Evolutionary conservation across 1,140 invertebrate genomes (phyloP).

Genomic region (Drosophila simulans): DNA sequence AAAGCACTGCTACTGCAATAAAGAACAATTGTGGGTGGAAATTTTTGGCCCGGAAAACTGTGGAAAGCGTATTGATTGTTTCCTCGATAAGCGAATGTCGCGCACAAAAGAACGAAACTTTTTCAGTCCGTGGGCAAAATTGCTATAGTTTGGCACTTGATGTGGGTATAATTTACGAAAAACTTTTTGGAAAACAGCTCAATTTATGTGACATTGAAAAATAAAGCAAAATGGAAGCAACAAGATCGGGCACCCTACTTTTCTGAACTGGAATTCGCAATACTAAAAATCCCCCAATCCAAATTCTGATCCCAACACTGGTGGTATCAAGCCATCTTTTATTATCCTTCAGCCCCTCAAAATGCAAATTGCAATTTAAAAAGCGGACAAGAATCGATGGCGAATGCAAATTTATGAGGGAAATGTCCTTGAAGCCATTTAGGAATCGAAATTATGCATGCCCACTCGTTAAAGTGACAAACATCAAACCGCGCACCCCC

Average conservation of each 20-base stretch:
- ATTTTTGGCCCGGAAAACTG: conserved; percentile 25
- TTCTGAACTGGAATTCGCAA: background rate
- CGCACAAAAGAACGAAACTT: conserved; percentile 5
- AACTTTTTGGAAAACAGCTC: conserved; percentile 30
- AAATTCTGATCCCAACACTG: no score
- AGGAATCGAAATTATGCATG: conserved; percentile 77
- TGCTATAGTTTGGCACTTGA: conserved; percentile 11
- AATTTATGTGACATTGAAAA: conserved; percentile 6
- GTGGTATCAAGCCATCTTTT: conserved; percentile 1
- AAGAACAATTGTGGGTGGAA: conserved; percentile 17
- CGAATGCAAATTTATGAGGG: conserved; percentile 45
- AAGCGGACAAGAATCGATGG: conserved; percentile 43
- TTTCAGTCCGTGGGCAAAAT: conserved; percentile 10
- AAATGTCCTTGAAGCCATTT: conserved; percentile 72
- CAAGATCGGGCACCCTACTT: background rate
- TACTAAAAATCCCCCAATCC: no score
- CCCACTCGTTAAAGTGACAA: conserved; percentile 72
- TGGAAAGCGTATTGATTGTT: conserved; percentile 46
- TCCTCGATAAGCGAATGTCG: conserved; percentile 27
- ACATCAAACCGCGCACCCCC: conserved; percentile 27
- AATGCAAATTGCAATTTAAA: conserved; percentile 63
- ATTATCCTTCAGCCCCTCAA: background rate
- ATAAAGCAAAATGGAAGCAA: no score
- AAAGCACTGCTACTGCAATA: conserved; percentile 21
- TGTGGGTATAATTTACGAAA: conserved; percentile 17